Conservation (phyloP, 2,888 invertebrate genomes). For the Cheilosia variabilis region DNA sequence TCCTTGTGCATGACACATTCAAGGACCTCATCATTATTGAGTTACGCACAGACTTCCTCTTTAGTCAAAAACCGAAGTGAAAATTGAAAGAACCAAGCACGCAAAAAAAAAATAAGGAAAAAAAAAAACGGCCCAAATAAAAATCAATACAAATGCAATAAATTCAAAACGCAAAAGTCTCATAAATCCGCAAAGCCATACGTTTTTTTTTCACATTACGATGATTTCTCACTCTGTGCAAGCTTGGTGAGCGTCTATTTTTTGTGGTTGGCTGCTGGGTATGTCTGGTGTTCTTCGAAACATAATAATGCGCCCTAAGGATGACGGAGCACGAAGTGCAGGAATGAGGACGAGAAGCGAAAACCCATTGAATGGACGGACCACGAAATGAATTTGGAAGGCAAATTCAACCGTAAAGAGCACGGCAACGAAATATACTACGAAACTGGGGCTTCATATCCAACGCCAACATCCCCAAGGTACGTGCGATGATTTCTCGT, state of each 20-base stretch:
- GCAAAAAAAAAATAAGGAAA: not conserved
- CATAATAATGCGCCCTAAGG: constrained; percentile 38
- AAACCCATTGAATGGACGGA: constrained; percentile 48
- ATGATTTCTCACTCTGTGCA: constrained; percentile 61
- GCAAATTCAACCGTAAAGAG: constrained; percentile 58
- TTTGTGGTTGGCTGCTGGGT: not conserved
- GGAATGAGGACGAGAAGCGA: constrained; percentile 22
- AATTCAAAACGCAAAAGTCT: constrained; percentile 71
- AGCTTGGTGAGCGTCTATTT: not conserved
- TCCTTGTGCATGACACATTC: constrained; percentile 31
- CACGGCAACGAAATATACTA: constrained; percentile 1
- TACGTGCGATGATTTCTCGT: constrained; percentile 7
- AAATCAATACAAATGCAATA: constrained; percentile 74
- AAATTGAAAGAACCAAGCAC: constrained; percentile 24
- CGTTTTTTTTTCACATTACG: constrained; percentile 63
- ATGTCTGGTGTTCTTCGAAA: constrained; percentile 13
- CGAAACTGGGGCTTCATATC: not conserved
- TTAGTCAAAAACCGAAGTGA: constrained; percentile 29
- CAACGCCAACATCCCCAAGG: not conserved
- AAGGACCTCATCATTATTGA: constrained; percentile 26
- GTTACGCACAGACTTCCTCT: constrained; percentile 16
- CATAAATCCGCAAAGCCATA: constrained; percentile 72
- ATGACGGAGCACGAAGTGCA: constrained; percentile 10
- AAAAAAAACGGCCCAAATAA: constrained; percentile 58
- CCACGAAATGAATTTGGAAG: constrained; percentile 64